Conservation (phyloP, 2,888 invertebrate genomes). For the Meghimatium bilineatum region DNA sequence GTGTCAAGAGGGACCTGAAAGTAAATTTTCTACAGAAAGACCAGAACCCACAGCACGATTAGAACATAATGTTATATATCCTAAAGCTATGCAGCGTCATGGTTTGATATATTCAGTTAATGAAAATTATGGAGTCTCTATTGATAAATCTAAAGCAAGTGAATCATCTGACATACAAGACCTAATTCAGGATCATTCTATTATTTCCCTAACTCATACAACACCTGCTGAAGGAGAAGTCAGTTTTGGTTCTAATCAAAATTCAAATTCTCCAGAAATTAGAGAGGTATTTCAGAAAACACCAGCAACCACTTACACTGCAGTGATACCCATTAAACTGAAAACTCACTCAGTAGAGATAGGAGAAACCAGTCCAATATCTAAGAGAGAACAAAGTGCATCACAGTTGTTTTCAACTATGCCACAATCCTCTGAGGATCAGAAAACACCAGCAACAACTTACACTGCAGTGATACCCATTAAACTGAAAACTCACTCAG, state of each 20-base stretch:
- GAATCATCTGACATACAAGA: neutral
- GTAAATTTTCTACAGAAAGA: neutral
- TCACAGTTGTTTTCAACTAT: neutral
- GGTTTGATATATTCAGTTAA: neutral
- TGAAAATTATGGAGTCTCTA: neutral
- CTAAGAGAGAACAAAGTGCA: neutral
- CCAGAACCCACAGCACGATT: neutral
- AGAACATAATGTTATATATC: neutral
- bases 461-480: neutral
- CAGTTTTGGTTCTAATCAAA: neutral
- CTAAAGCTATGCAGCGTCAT: slow-evolving; percentile 13
- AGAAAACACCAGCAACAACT: neutral
- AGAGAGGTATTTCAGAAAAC: slow-evolving; percentile 18
- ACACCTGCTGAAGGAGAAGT: neutral
- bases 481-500: neutral
- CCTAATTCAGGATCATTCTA: neutral
- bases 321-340: neutral
- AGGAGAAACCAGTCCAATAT: neutral
- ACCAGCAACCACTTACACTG: neutral
- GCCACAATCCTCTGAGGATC: neutral
- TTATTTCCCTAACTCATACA: neutral
- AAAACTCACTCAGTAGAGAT: neutral
- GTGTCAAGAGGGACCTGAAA: neutral
- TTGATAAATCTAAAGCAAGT: neutral
- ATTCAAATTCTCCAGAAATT: neutral